Percentiles rank a stretch among this genome's conserved stretches.
These are phyloP conservation scores for Microctonus aethiopoides DNA, from an alignment of 2,888 invertebrate species.

Conservation along the genomic window DNA sequence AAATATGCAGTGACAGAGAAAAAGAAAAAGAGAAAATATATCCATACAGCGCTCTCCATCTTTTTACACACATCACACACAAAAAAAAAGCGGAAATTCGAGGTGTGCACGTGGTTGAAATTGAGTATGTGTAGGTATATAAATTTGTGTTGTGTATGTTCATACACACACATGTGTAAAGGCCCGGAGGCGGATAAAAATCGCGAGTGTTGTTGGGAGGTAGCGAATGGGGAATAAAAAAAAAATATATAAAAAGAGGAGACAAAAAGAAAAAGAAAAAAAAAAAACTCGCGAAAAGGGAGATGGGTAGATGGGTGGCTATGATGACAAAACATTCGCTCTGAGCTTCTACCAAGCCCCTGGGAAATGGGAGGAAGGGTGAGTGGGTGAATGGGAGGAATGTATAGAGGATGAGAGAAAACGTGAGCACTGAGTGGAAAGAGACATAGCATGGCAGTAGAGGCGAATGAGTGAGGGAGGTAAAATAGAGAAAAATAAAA, in stretches of 20 bases:
- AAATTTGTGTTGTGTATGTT: no score
- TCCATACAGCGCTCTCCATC: conserved; percentile 27
- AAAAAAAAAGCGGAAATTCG: conserved; percentile 55
- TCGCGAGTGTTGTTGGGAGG: conserved; percentile 8
- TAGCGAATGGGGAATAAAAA: conserved; percentile 20
- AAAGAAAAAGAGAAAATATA: not conserved
- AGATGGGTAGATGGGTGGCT: conserved; percentile 51
- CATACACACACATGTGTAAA: not conserved
- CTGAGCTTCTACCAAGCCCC: conserved; percentile 54
- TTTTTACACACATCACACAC: conserved; percentile 32
- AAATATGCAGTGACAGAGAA: not conserved
- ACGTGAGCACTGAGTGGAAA: not conserved
- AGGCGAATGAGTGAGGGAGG: not conserved
- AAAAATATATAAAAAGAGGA: conserved; percentile 33
- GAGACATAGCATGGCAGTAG: conserved; percentile 5
- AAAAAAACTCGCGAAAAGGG: conserved; percentile 23
- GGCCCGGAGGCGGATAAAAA: not conserved
- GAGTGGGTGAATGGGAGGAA: conserved; percentile 42
- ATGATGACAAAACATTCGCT: conserved; percentile 66
- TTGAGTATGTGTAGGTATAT: conserved; percentile 48
- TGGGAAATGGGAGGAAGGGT: conserved; percentile 38
- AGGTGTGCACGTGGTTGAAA: conserved; percentile 58
- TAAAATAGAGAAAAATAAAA: conserved; percentile 3
- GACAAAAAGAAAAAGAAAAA: conserved; percentile 14
- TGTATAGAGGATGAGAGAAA: conserved; percentile 45